These are phyloP conservation scores for Phytoseiulus persimilis DNA, from an alignment of 2,888 invertebrate genomes.

Conservation along the genomic window DNA sequence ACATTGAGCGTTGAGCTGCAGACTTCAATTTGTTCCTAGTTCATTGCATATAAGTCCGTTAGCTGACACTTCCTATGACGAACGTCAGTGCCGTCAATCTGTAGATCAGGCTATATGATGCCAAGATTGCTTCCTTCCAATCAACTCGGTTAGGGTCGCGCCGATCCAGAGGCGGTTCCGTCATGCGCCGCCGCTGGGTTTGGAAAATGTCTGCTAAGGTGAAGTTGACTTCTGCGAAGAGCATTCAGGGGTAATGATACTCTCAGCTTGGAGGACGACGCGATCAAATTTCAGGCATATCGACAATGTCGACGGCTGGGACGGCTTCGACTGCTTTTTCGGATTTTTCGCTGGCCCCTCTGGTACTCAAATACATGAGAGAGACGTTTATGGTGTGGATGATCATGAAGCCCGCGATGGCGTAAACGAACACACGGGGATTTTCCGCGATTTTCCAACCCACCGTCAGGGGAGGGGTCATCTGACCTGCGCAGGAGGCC, in stretches of 20 bases:
- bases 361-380: neutral
- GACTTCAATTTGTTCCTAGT: neutral
- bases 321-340: conserved; percentile 5
- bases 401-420: conserved; percentile 24
- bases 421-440: conserved; percentile 15
- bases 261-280: no score
- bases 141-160: no score
- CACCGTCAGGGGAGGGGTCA: neutral
- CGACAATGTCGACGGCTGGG: neutral
- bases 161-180: no score
- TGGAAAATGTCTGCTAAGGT: no score
- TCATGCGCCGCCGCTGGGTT: no score
- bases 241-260: no score
- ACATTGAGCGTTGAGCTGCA: neutral
- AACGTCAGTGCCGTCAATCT: no score
- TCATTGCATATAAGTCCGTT: neutral
- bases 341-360: neutral
- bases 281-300: neutral
- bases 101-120: no score
- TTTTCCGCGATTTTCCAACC: neutral
- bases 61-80: no score
- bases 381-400: conserved; percentile 14
- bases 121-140: no score
- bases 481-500: conserved; percentile 27
- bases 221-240: no score